Base-by-base conservation (phyloP, 1,140 invertebrate species). In the Trichonephila clavipes region DNA sequence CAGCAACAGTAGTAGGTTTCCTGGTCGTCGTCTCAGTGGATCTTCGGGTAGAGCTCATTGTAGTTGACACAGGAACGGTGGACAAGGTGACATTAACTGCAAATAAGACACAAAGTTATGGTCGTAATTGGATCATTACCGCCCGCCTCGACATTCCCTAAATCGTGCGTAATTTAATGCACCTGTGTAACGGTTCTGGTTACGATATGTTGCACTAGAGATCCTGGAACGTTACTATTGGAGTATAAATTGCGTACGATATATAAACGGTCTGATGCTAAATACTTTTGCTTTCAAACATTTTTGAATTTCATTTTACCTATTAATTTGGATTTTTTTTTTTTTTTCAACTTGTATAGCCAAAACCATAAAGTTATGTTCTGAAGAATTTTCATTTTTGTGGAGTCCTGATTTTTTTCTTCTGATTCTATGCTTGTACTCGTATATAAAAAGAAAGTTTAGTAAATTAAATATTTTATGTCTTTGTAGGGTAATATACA, bases 11-110 rank as follows among this genome's bases (percentile, higher is more conserved):
- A 1, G 94, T 94, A 24, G 94, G 91, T 61, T 88, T 94, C 82
- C 81, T 62, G 40, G 94, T 92, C 24, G 90, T 92, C 44, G 87
- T 87, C 34, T 90, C 87, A 24, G 95, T 95, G 12, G 95, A 94
- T 72, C 94, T 87, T 83, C 95, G 89, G 14, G 83, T 83, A n/a
- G 95, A 89, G 61, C 88, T 90, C 58, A 88, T 77, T 40, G 95
- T 95, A 19, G 92, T 89, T 1, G 86, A 19, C 24, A 34, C n/a
- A 24, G 28, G 69, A 28, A 24, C 69, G 28, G 24, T 72, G 69
- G 69, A 34, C 69, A 72, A 8, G 0, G 66, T 93, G 85, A 81
- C 24, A 34, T 93, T 93, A 77, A 85, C 92, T 93, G 85, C 44
- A 93, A 87, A 81, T 40, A 61, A 61, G 85, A 87, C 58, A 87